Evolutionary conservation across 2,797 vertebrate genomes (phyloP), one percentile per base, ranked within the genome.

Genomic region (Manis javanica): DNA sequence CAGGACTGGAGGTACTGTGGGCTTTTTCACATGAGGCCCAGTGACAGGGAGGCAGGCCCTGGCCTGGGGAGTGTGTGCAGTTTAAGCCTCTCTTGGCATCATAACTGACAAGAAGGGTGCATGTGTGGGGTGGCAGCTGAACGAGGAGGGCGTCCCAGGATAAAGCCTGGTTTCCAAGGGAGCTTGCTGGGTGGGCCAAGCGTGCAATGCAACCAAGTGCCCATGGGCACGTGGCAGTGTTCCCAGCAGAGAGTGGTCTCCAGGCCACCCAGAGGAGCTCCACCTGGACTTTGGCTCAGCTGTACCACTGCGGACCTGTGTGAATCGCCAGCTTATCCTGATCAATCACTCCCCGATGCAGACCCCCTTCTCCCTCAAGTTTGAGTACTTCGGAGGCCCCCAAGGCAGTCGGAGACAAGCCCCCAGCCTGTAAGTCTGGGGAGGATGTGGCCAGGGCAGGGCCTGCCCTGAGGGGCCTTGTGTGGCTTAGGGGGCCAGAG

Each of bases 271-370:
- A 0, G 63, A 96, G 57, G 84, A 97, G 3, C 97, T 99, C 91
- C 86, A 96, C 14, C 96, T 99, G 86, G 98, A 99, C 97, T 99
- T 99, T 19, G 99, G 99, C 91, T 98, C 98, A 0, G 97, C 98
- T 1, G 98, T 99, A 21, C 79, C 98, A 0, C 96, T 99, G 97
- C 98, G 98, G 81, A 99, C 92, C 57, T 15, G 95, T 0, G 96
- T 99, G 26, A 98, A 96, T 3, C 98, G 97, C 85, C 99, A 98
- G 94, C 96, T 99, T 3, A 7, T 99, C 71, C 98, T 99, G 68
- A 99, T 98, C 96, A 99, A 99, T 89, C 97, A 96, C 66, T 99
- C 99, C 0, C 98, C 99, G 2, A 99, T 99, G 78, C 90, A 98
- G 5, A 98, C 99, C 31, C 85, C 98, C 3, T 99, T 99, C 96